A percentile compares a stretch with the other conserved stretches of the same genome.
Evolutionary conservation across 1,140 invertebrate genomes (phyloP).

Genomic region (Drosophila azteca): DNA sequence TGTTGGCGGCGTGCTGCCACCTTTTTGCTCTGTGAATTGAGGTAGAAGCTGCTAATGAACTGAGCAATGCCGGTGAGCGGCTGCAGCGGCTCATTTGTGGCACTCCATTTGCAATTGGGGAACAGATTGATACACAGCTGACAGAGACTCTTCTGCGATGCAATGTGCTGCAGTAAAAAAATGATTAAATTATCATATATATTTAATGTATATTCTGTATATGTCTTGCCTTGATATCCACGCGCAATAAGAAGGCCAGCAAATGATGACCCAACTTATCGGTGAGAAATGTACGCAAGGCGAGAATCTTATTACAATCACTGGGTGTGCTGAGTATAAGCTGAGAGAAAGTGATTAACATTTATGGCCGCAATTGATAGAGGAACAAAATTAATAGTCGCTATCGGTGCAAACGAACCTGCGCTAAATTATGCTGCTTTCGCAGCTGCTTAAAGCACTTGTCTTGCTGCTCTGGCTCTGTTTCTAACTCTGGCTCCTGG

Average conservation of each 20-base stretch:
- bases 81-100: conserved; percentile 32
- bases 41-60: conserved; percentile 65
- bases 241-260: conserved; percentile 66
- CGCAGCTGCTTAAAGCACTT: conserved; percentile 69
- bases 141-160: conserved; percentile 77
- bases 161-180: conserved; percentile 60
- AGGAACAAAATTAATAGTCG: not conserved
- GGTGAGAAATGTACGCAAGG: conserved; percentile 73
- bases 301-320: conserved; percentile 79
- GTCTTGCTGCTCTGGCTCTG: conserved; percentile 46
- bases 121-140: conserved; percentile 80
- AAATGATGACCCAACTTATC: conserved; percentile 76
- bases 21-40: conserved; percentile 58
- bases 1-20: conserved; percentile 27
- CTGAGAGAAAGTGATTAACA: conserved; percentile 25
- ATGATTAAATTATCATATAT: conserved; percentile 7
- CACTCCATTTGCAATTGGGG: conserved; percentile 76
- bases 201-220: not conserved
- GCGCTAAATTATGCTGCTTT: conserved; percentile 73
- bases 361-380: not conserved
- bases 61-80: conserved; percentile 50
- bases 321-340: conserved; percentile 76
- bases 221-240: conserved; percentile 69
- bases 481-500: conserved; percentile 38
- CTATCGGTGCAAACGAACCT: conserved; percentile 33